Evolutionary conservation across 1,140 invertebrate genomes (phyloP).

Genomic region (Drosophila biarmipes): DNA sequence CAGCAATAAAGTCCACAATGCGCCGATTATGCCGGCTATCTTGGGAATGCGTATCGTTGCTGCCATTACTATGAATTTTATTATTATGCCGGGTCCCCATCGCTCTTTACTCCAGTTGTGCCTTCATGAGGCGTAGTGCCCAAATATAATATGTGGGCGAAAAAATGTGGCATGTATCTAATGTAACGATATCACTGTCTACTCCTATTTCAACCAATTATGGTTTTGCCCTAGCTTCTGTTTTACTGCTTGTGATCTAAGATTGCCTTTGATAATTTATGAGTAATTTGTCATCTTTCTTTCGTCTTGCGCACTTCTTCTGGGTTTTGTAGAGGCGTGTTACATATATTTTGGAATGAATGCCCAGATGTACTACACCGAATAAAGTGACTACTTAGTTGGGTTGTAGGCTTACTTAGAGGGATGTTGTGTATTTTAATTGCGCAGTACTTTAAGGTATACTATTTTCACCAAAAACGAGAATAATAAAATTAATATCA

Average conservation of each 20-base stretch:
- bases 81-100: constrained; percentile 32
- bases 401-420: too few species aligned
- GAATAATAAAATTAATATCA: too few species aligned
- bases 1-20: constrained; percentile 75
- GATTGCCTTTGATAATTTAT: constrained; percentile 10
- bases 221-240: constrained; percentile 3
- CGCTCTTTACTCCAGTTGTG: constrained; percentile 13
- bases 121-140: constrained; percentile 10
- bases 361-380: too few species aligned
- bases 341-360: too few species aligned
- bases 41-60: constrained; percentile 57
- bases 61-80: constrained; percentile 51
- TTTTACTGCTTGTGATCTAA: constrained; percentile 14
- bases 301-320: not conserved
- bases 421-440: too few species aligned
- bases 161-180: not conserved
- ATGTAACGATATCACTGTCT: constrained; percentile 35
- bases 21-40: constrained; percentile 79
- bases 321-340: not conserved
- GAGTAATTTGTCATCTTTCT: constrained; percentile 2
- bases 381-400: too few species aligned
- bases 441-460: too few species aligned
- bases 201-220: constrained; percentile 29
- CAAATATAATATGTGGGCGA: constrained; percentile 29
- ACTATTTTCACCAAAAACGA: too few species aligned